Percentiles rank a stretch among this genome's conserved stretches.
These are phyloP conservation scores for Galago senegalensis DNA, from an alignment of 2,797 vertebrate genomes.

Conservation along the genomic window DNA sequence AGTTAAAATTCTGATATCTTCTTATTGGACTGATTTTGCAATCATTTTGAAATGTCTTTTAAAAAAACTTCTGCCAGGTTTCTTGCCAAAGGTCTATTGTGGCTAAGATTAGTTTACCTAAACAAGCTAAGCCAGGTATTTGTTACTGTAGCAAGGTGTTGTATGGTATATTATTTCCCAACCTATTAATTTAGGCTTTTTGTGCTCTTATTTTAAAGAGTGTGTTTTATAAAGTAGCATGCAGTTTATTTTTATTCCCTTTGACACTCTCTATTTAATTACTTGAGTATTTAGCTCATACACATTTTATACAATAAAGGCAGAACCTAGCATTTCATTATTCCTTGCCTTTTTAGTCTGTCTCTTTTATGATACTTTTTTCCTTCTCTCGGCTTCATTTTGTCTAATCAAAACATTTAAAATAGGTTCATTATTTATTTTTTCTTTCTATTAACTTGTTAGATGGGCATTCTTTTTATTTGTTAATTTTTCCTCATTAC, in stretches of 20 bases:
- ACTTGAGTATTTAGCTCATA: not conserved
- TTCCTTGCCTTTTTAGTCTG: not conserved
- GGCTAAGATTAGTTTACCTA: not conserved
- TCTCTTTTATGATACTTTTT: not conserved
- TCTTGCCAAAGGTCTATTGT: not conserved
- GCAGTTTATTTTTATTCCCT: not conserved
- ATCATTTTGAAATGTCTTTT: not conserved
- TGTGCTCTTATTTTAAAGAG: not conserved
- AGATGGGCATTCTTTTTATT: not conserved
- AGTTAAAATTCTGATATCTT: not conserved
- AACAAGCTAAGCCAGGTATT: not conserved
- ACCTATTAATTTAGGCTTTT: not conserved
- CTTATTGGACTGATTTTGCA: constrained; percentile 11
- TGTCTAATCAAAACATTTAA: constrained; percentile 2
- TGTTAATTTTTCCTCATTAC: not conserved
- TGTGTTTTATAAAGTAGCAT: not conserved
- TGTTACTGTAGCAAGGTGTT: not conserved
- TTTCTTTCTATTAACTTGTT: not conserved
- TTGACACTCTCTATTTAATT: not conserved
- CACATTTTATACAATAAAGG: not conserved
- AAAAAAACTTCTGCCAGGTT: not conserved
- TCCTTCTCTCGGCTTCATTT: not conserved
- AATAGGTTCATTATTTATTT: not conserved
- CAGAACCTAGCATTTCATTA: not conserved
- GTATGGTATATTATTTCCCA: not conserved